Evolutionary conservation across 2,888 invertebrate species (phyloP).

Genomic region (Carterocephalus palaemon): DNA sequence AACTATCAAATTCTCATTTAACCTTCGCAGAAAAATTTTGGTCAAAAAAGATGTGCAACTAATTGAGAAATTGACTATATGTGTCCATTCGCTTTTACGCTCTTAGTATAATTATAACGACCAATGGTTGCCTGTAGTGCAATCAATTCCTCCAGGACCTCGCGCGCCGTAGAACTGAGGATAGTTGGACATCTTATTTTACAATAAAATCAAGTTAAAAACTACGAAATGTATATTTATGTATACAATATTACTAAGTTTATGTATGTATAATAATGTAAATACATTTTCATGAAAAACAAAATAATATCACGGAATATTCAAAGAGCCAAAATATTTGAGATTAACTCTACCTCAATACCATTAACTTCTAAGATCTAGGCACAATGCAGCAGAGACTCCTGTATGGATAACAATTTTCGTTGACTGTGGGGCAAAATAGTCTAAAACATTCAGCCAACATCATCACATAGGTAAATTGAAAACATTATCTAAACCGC

Average conservation of each 20-base stretch:
- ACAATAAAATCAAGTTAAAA: constrained; percentile 76
- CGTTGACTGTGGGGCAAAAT: constrained; percentile 76
- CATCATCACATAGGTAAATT: constrained; percentile 61
- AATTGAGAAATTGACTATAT: constrained; percentile 52
- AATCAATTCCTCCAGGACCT: constrained; percentile 56
- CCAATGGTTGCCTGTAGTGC: constrained; percentile 42
- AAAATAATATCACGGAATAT: constrained; percentile 79
- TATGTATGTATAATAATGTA: constrained; percentile 75
- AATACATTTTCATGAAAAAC: constrained; percentile 78
- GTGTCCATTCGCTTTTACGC: constrained; percentile 53
- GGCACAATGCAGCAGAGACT: constrained; percentile 80
- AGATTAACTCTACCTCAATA: constrained; percentile 79
- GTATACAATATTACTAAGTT: constrained; percentile 77
- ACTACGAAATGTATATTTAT: constrained; percentile 78
- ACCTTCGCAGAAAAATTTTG: constrained; percentile 64
- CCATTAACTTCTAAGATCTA: constrained; percentile 80
- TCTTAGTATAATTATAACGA: constrained; percentile 40
- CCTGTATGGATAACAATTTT: constrained; percentile 76
- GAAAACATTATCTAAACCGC: constrained; percentile 59
- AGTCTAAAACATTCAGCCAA: constrained; percentile 55
- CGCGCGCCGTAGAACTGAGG: constrained; percentile 53
- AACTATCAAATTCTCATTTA: constrained; percentile 60
- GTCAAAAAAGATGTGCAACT: constrained; percentile 76
- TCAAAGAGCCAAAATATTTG: constrained; percentile 79
- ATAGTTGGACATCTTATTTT: constrained; percentile 74